Evolutionary conservation across 2,113 vertebrate genomes (phyloP).

Genomic region (Sclerurus mexicanus): DNA sequence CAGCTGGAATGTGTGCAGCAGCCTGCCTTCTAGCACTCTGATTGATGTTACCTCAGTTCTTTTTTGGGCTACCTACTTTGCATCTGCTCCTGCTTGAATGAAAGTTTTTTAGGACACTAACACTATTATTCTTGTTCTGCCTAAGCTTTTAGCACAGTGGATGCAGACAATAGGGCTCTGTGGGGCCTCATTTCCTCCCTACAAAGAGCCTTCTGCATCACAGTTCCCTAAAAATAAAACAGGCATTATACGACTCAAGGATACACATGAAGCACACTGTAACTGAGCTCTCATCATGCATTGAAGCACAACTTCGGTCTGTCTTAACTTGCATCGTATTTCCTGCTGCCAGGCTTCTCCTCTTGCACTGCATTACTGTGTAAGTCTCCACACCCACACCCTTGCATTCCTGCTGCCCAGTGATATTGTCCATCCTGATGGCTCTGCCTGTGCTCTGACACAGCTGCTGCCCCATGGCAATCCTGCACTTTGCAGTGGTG

Average conservation of each 20-base stretch:
- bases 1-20: neutral
- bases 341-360: neutral
- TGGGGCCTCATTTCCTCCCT: neutral
- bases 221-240: neutral
- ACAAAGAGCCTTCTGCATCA: neutral
- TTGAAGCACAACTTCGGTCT: neutral
- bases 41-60: neutral
- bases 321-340: neutral
- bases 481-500: neutral
- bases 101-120: neutral
- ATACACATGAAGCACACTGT: neutral
- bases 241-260: neutral
- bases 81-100: neutral
- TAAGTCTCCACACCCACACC: neutral
- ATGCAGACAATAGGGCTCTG: neutral
- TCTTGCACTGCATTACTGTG: neutral
- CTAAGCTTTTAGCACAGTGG: neutral
- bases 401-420: neutral
- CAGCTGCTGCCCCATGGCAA: neutral
- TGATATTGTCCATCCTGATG: neutral
- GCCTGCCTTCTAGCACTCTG: neutral
- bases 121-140: neutral
- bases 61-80: neutral
- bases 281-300: neutral
- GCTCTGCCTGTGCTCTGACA: neutral